Conservation (phyloP, 2,797 vertebrate genomes). For the Phalanger gymnotis region DNA sequence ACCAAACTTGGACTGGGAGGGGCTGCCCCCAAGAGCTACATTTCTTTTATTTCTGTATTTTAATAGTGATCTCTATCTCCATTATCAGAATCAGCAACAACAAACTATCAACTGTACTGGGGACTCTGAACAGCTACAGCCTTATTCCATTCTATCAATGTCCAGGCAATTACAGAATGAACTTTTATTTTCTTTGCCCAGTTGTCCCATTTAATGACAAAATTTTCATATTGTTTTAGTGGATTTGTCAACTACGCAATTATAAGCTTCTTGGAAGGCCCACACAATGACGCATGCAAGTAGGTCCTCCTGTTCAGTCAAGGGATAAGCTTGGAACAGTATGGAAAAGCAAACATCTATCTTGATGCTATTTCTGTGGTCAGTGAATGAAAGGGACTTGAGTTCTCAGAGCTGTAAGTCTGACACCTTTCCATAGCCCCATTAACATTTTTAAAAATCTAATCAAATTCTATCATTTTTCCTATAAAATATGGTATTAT, state of each 20-base stretch:
- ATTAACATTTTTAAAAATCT: neutral
- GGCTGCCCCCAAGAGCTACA: neutral
- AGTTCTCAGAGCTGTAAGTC: neutral
- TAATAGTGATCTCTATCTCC: neutral
- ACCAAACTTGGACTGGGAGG: neutral
- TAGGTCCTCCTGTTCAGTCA: neutral
- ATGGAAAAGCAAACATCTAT: fast-evolving
- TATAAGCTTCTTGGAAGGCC: neutral
- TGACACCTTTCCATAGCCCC: neutral
- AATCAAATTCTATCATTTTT: neutral
- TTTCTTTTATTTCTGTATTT: neutral
- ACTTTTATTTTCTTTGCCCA: neutral
- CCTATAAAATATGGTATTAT: neutral
- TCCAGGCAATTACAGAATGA: neutral
- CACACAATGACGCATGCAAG: neutral
- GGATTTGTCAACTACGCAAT: neutral
- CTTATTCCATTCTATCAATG: neutral
- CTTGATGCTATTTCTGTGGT: neutral
- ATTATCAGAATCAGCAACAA: neutral
- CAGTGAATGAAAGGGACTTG: neutral
- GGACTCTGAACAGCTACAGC: fast-evolving
- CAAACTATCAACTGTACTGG: fast-evolving
- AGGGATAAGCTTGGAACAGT: neutral
- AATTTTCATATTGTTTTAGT: neutral
- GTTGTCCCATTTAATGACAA: neutral